Base-by-base conservation (phyloP, 2,113 vertebrate species). In the Menidia beryllina region DNA sequence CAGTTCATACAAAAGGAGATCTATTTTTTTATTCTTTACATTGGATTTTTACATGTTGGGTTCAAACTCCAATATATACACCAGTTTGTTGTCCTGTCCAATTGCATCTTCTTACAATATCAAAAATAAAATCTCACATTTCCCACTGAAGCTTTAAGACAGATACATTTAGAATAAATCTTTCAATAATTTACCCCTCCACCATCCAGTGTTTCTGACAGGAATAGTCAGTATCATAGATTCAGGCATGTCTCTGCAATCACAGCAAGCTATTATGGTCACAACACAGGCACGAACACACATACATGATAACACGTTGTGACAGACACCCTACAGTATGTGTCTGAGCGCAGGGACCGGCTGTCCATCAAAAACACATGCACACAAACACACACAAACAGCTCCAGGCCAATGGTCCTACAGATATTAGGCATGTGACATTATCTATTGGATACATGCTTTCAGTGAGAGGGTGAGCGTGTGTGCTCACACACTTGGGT, bases 311-410 rank as follows among this genome's bases (percentile, higher is more conserved):
- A 92, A 93, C 88, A 53, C 17, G 63, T 92, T 83, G 75, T 90
- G 92, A 94, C 92, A 91, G 73, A 58, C 69, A 91, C 88, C 91
- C 86, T 92, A 93, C 88, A 92, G 90, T 89, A 88, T 81, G 79
- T 86, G 92, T 92, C 90, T 79, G 76, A 85, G 71, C 72, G 27
- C 67, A 78, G 83, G 82, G 83, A 81, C 77, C 54, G 75, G 59
- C 79, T 88, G 89, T 85, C 90, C 19, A 21, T 88, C 85, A 91
- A 83, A 88, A 48, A 77, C 69, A 34, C 53, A 45, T n/a, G n/a
- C 41, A 45, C 41, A 43, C 1, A 43, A 13, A 39, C 38, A 14
- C 13, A 14, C 38, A 64, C 24, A 30, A 24, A 84, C 30, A 73
- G 76, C 79, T 86, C 61, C 79, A 68, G 85, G 88, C 82, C 56